A percentile compares a stretch with the other conserved stretches of the same genome.
Evolutionary conservation across 1,140 invertebrate species (phyloP).

Genomic region (Elysia chlorotica): DNA sequence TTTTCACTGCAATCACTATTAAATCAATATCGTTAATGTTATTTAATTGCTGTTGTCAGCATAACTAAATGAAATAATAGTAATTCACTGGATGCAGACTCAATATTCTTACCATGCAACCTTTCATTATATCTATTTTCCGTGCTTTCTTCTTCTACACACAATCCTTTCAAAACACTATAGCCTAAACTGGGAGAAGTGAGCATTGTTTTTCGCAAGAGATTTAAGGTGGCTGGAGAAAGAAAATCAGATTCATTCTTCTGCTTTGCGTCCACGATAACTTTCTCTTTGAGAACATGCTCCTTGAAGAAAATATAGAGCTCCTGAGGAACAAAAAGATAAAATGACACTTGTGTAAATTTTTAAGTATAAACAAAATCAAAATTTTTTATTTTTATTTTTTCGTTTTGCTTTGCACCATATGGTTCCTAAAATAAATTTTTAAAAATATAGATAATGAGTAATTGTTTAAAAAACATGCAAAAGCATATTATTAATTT

Average conservation of each 20-base stretch:
- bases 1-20: too few species aligned
- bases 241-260: slow-evolving; percentile 23
- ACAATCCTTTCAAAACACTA: slow-evolving; percentile 33
- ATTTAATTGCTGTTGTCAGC: too few species aligned
- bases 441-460: neutral
- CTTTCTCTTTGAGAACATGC: neutral
- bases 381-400: too few species aligned
- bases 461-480: too few species aligned
- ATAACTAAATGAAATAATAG: too few species aligned
- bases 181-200: slow-evolving; percentile 38
- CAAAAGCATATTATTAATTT: too few species aligned
- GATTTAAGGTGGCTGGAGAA: slow-evolving; percentile 30
- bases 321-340: slow-evolving; percentile 37
- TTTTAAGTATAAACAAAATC: too few species aligned
- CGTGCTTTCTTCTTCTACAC: slow-evolving; percentile 3
- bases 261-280: neutral
- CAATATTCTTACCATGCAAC: slow-evolving; percentile 33
- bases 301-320: slow-evolving; percentile 42
- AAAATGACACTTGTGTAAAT: slow-evolving; percentile 5
- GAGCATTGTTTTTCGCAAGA: slow-evolving; percentile 36
- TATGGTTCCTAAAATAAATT: neutral
- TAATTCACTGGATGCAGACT: too few species aligned
- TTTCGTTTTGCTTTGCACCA: too few species aligned
- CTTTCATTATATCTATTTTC: slow-evolving; percentile 20
- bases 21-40: too few species aligned